A percentile compares a stretch with the other conserved stretches of the same genome.
phyloP scores from a whole-genome alignment of 2,888 invertebrate species.

The Trichacis sp. region DNA sequence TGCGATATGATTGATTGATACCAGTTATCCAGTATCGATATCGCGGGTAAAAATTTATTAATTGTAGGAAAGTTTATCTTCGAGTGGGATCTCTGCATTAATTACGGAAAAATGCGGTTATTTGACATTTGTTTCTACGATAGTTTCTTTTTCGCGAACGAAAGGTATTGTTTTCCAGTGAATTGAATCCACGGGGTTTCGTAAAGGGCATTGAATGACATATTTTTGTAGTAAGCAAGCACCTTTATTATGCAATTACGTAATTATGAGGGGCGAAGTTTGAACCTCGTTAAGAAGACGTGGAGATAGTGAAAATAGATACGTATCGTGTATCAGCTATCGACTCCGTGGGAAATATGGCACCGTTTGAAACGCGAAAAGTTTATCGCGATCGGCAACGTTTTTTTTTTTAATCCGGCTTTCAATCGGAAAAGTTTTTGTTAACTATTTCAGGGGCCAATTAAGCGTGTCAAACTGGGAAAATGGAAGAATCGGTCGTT shows the following conservation, averaged over 20 bases:
- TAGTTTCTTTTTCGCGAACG: too few relatives aligned
- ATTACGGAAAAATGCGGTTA: too few relatives aligned
- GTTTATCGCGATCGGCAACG: too few relatives aligned
- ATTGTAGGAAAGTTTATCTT: neutral
- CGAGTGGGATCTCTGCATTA: too few relatives aligned
- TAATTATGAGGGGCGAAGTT: slow-evolving; percentile 12
- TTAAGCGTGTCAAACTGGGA: too few relatives aligned
- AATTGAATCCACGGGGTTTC: too few relatives aligned
- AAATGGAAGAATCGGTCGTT: too few relatives aligned
- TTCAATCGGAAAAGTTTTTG: too few relatives aligned
- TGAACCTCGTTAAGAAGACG: slow-evolving; percentile 34
- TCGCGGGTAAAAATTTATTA: neutral
- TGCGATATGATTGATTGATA: neutral
- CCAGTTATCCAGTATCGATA: neutral
- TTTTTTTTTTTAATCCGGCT: too few relatives aligned
- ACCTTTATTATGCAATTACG: slow-evolving; percentile 31
- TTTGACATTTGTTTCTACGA: slow-evolving; percentile 20
- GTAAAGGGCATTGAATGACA: slow-evolving; percentile 28
- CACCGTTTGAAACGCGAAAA: slow-evolving; percentile 7
- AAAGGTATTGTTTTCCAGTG: too few relatives aligned
- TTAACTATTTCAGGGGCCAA: too few relatives aligned
- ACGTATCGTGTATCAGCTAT: slow-evolving; percentile 33
- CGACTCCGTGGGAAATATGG: slow-evolving; percentile 26
- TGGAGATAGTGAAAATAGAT: slow-evolving; percentile 33
- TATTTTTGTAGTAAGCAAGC: slow-evolving; percentile 28